phyloP scores from a whole-genome alignment of 1,140 invertebrate species.

The Aphelinus atriplicis region DNA sequence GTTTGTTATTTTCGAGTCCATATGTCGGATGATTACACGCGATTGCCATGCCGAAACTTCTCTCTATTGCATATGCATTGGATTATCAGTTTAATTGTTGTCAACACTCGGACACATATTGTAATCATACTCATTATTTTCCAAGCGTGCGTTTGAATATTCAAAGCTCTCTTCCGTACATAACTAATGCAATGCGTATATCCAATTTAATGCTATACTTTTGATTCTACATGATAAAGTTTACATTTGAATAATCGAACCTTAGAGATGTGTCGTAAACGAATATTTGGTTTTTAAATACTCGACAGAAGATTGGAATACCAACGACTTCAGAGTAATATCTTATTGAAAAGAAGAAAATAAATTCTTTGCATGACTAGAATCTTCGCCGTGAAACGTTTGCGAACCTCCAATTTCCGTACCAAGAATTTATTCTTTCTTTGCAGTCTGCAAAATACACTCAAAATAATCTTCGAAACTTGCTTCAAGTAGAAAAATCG shows the following conservation, averaged over 20 bases:
- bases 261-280: conserved; percentile 1
- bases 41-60: conserved; percentile 3
- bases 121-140: conserved; percentile 7
- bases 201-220: conserved; percentile 37
- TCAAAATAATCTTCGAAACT: too few species aligned
- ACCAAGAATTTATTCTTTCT: too few species aligned
- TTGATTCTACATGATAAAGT: not conserved
- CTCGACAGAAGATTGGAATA: too few species aligned
- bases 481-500: too few species aligned
- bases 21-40: conserved; percentile 53
- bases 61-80: conserved; percentile 23
- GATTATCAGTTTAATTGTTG: conserved; percentile 30
- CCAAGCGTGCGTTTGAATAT: conserved; percentile 24
- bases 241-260: conserved; percentile 23
- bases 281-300: conserved; percentile 15
- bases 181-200: conserved; percentile 36
- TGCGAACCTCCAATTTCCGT: too few species aligned
- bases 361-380: too few species aligned
- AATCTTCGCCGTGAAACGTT: too few species aligned
- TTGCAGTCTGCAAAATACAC: too few species aligned
- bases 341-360: too few species aligned
- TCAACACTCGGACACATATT: not conserved
- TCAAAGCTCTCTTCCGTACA: conserved; percentile 22
- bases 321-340: too few species aligned
- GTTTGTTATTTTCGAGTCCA: conserved; percentile 45